Conservation (phyloP, 2,888 invertebrate genomes). For the Andrena flavipes region DNA sequence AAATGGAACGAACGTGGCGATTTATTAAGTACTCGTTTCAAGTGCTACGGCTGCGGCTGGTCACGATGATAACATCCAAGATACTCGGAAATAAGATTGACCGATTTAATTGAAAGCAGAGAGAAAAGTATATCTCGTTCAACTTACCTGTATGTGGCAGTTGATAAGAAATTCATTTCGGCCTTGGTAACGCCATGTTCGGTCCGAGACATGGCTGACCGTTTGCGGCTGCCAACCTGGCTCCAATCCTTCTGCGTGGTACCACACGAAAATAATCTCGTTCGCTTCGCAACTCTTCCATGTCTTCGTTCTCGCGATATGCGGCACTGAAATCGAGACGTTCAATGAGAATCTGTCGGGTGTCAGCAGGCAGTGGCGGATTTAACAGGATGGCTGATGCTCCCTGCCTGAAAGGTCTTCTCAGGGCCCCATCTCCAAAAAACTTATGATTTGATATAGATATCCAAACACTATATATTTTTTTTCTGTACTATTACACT, state of each 20-base stretch:
- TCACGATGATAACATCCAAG: neutral
- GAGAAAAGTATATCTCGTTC: slow-evolving; percentile 7
- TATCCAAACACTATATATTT: too few species aligned
- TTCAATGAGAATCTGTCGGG: neutral
- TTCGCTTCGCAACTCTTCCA: slow-evolving; percentile 91
- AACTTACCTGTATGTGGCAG: slow-evolving; percentile 90
- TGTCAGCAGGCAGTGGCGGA: too few species aligned
- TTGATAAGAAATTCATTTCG: slow-evolving; percentile 91
- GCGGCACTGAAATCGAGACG: slow-evolving; percentile 87
- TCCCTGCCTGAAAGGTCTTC: too few species aligned
- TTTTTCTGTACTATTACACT: too few species aligned
- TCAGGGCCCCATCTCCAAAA: too few species aligned
- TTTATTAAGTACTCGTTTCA: too few species aligned
- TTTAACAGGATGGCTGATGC: too few species aligned
- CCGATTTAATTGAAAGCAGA: neutral
- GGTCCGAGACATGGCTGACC: slow-evolving; percentile 86
- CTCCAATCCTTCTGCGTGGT: slow-evolving; percentile 89
- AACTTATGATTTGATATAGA: too few species aligned
- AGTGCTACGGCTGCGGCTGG: too few species aligned
- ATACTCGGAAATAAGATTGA: neutral
- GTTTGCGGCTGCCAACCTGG: slow-evolving; percentile 90
- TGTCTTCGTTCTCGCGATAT: slow-evolving; percentile 88
- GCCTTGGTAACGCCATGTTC: slow-evolving; percentile 89
- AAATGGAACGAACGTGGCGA: neutral
- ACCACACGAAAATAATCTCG: slow-evolving; percentile 92